Evolutionary conservation across 2,797 vertebrate species (phyloP).

Genomic region (Mus caroli): DNA sequence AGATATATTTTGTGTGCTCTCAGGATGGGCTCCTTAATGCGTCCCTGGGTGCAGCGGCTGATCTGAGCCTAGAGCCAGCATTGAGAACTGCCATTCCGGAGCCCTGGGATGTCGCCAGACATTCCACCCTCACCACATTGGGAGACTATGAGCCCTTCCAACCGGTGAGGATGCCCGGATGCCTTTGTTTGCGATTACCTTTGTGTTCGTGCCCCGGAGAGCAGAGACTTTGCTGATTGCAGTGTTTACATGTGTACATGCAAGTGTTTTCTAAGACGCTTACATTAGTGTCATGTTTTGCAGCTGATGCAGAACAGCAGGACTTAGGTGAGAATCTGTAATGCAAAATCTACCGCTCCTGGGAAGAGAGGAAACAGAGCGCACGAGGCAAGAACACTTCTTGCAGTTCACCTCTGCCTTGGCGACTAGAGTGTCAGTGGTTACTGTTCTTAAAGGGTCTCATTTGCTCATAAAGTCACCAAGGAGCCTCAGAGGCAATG

Average conservation of each 20-base stretch:
- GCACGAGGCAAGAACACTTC: neutral
- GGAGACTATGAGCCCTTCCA: neutral
- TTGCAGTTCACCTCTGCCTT: slow-evolving; percentile 64
- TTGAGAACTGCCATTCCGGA: accelerated
- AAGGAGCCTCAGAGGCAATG: neutral
- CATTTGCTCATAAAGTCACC: slow-evolving; percentile 48
- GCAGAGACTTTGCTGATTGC: slow-evolving; percentile 45
- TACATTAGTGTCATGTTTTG: slow-evolving; percentile 82
- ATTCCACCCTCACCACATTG: accelerated
- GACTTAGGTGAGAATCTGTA: slow-evolving; percentile 81
- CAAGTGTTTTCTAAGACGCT: slow-evolving; percentile 84
- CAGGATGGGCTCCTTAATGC: slow-evolving; percentile 19
- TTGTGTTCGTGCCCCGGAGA: slow-evolving; percentile 58
- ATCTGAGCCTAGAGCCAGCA: neutral
- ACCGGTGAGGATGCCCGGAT: neutral
- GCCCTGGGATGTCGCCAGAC: neutral
- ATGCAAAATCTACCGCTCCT: slow-evolving; percentile 72
- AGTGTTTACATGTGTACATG: slow-evolving; percentile 79
- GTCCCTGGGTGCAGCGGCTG: neutral
- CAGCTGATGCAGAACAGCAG: slow-evolving; percentile 77
- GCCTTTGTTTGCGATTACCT: neutral
- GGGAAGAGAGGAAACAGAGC: slow-evolving; percentile 47
- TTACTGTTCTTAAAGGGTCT: slow-evolving; percentile 48
- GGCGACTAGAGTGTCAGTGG: slow-evolving; percentile 48
- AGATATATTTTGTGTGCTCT: neutral